Conservation (phyloP, 2,797 vertebrate species). For the Parotocinclus haroldoi region DNA sequence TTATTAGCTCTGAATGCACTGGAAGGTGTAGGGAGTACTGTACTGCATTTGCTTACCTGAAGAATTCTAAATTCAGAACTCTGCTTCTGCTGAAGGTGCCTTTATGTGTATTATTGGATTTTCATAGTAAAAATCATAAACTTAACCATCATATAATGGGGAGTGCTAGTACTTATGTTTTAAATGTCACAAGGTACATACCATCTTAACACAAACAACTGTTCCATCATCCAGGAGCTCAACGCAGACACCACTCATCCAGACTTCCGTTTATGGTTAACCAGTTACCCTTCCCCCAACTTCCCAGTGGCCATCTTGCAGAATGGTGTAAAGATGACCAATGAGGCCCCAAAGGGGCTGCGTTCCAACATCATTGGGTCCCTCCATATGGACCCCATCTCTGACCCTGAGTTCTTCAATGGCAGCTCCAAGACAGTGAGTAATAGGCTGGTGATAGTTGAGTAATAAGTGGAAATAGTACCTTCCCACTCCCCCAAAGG, state of each 20-base stretch:
- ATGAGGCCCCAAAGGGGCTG: slow-evolving; percentile 86
- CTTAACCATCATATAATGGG: too few species aligned
- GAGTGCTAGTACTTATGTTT: neutral
- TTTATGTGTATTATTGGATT: too few species aligned
- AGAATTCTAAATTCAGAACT: too few species aligned
- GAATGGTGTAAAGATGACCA: slow-evolving; percentile 92
- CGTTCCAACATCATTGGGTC: slow-evolving; percentile 82
- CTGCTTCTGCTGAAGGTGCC: too few species aligned
- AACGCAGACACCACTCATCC: slow-evolving; percentile 83
- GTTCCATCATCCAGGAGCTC: slow-evolving; percentile 70
- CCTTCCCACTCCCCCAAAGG: too few species aligned
- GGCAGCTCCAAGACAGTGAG: slow-evolving; percentile 82
- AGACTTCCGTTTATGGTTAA: slow-evolving; percentile 88
- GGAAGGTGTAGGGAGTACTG: too few species aligned
- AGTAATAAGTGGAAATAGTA: neutral
- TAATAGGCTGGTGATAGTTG: neutral
- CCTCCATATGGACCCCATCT: slow-evolving; percentile 86
- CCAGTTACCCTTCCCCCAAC: slow-evolving; percentile 85
- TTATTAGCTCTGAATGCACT: too few species aligned
- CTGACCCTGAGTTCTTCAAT: slow-evolving; percentile 80
- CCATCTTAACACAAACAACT: neutral
- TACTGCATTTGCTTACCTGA: too few species aligned
- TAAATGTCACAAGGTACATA: too few species aligned
- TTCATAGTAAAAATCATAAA: too few species aligned
- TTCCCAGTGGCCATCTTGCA: slow-evolving; percentile 88